phyloP scores from a whole-genome alignment of 2,113 vertebrate species.

The Pavo muticus region DNA sequence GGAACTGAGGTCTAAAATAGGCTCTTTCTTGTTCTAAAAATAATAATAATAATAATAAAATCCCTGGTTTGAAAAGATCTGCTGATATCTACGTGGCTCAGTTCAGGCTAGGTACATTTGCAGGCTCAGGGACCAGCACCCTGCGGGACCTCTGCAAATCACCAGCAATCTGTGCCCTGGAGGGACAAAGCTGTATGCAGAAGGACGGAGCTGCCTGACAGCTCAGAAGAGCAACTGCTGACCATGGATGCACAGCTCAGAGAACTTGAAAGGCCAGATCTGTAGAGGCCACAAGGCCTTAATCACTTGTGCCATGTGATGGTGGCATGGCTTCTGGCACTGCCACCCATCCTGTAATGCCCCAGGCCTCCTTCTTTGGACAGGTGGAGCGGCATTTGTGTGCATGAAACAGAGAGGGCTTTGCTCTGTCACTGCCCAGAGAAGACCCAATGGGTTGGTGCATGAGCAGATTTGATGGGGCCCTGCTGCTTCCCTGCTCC shows the following conservation, averaged over 20 bases:
- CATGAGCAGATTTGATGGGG: background rate
- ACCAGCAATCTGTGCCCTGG: background rate
- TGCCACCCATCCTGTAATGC: background rate
- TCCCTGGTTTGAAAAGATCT: background rate
- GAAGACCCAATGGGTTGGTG: background rate
- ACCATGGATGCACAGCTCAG: background rate
- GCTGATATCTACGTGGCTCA: background rate
- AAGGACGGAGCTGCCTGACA: background rate
- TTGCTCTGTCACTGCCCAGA: background rate
- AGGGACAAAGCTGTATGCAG: background rate
- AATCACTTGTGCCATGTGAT: rapidly evolving
- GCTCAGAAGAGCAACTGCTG: background rate
- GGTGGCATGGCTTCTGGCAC: background rate
- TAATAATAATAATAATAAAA: no score
- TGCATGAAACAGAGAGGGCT: background rate
- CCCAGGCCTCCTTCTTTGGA: background rate
- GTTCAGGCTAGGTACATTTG: background rate
- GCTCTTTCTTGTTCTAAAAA: slow-evolving; percentile 14
- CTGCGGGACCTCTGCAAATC: background rate
- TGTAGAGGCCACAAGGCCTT: background rate
- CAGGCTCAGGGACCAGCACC: background rate
- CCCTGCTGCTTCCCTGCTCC: background rate
- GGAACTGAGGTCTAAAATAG: slow-evolving; percentile 32
- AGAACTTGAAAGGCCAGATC: background rate
- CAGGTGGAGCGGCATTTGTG: background rate